phyloP scores from a whole-genome alignment of 2,797 vertebrate species.

The Vespertilio murinus region DNA sequence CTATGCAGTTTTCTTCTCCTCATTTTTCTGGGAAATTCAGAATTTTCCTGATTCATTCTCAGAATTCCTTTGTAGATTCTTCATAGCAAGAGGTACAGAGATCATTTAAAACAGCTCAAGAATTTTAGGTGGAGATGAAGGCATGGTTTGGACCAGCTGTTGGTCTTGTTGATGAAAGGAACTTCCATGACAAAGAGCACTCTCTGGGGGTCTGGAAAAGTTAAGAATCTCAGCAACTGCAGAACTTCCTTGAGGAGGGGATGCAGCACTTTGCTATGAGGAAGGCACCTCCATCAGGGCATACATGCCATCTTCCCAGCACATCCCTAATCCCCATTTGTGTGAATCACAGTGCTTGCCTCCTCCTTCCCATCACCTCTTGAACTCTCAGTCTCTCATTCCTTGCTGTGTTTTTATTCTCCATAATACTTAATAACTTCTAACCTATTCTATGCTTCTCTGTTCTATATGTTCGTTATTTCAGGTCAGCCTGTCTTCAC shows the following conservation, averaged over 20 bases:
- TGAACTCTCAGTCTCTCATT: not conserved
- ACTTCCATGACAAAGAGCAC: not conserved
- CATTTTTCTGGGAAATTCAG: not conserved
- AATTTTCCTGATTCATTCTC: not conserved
- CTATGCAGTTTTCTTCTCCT: not conserved
- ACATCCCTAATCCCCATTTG: not conserved
- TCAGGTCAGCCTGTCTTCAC: not conserved
- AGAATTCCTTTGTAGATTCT: not conserved
- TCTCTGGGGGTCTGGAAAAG: not conserved
- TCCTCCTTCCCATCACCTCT: not conserved
- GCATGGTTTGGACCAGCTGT: not conserved
- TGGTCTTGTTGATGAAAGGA: not conserved
- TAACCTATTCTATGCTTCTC: not conserved
- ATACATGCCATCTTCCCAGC: not conserved
- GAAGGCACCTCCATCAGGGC: not conserved
- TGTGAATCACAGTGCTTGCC: not conserved
- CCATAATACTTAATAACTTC: not conserved
- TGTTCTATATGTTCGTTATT: not conserved
- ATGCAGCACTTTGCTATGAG: not conserved
- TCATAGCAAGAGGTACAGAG: not conserved
- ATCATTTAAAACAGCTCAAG: not conserved
- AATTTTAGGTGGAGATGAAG: not conserved
- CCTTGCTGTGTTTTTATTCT: not conserved
- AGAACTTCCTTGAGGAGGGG: not conserved
- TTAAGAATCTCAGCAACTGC: not conserved